A percentile compares a stretch with the other conserved stretches of the same genome.
phyloP scores from a whole-genome alignment of 2,797 vertebrate species.

The Tolypeutes matacus region DNA sequence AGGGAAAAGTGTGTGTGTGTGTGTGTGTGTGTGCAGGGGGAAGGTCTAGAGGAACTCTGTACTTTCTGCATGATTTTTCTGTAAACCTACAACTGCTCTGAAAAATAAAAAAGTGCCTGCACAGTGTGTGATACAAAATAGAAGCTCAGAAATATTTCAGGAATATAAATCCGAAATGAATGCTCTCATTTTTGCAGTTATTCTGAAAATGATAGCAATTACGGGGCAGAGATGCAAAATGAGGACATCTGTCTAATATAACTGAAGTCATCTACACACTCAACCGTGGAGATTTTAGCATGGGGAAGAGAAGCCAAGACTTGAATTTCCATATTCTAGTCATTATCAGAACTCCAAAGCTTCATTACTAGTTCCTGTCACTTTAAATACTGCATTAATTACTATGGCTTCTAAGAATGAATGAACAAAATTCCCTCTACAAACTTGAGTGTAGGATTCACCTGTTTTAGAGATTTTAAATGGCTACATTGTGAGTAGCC shows the following conservation, averaged over 20 bases:
- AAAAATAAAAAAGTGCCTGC: neutral
- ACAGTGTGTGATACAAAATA: neutral
- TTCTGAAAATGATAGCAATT: constrained; percentile 72
- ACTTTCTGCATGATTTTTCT: too few relatives aligned
- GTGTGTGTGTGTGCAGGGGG: too few relatives aligned
- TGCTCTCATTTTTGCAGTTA: constrained; percentile 59
- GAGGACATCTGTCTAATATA: constrained; percentile 58
- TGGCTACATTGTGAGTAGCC: constrained; percentile 55
- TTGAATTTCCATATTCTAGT: constrained; percentile 69
- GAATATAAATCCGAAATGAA: constrained; percentile 61
- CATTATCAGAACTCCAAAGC: constrained; percentile 36
- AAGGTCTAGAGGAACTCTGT: too few relatives aligned
- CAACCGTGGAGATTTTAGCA: constrained; percentile 61
- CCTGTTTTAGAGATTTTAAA: constrained; percentile 65
- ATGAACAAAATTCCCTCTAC: constrained; percentile 65
- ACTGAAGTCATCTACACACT: constrained; percentile 66
- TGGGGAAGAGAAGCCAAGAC: constrained; percentile 53
- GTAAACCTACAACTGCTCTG: too few relatives aligned
- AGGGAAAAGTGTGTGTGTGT: too few relatives aligned
- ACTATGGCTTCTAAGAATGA: constrained; percentile 62
- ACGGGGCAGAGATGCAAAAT: constrained; percentile 53
- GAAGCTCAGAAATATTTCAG: constrained; percentile 31
- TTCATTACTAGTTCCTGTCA: constrained; percentile 64
- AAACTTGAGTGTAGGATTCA: constrained; percentile 32
- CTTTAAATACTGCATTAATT: constrained; percentile 73